Base-by-base conservation (phyloP, 1,140 invertebrate genomes). In the Atta cephalotes region DNA sequence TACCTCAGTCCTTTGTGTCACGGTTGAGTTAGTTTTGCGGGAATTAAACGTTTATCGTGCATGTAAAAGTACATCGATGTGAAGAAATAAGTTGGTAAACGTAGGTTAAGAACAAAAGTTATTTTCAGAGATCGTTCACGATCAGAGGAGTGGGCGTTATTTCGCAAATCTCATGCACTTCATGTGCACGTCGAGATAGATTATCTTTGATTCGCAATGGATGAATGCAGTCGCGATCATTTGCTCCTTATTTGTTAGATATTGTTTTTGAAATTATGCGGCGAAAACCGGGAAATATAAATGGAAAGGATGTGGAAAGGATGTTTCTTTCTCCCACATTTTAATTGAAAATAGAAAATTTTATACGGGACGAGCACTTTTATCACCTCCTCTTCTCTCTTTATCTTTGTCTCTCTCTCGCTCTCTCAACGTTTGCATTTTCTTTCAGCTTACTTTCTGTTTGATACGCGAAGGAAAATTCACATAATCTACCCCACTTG, bases 1-100 rank as follows among this genome's bases (percentile, higher is more conserved):
- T n/a, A 7, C 80, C 45, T 76, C 39, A 60, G 35, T 62, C 45
- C n/a, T 35, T 84, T 84, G 39, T 76, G 35, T 49, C 45, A 84
- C 56, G 81, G 68, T 84, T 76, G 81, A 77, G 45, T 63, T 82
- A 35, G 4, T 63, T 85, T 35, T 78, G 21, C 71, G 45, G 21
- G 60, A 53, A 84, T 82, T 82, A 74, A 84, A 72, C 39, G 68
- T 56, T 84, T 74, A 74, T 74, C 56, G 80, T 45, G 56, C 56
- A 25, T 12, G 35, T 28, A 60, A 25, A 7, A 12, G 45, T 82
- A 53, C 2, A 68, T 74, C 18, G 39, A 28, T 14, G 56, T 28
- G 60, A 35, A 39, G 31, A 35, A 14, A 66, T 39, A n/a, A 63
- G 39, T n/a, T 62, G 18, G 35, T 39, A 49, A 25, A 18, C 14